Evolutionary conservation across 2,797 vertebrate species (phyloP).

Genomic region (Lateolabrax maculatus): DNA sequence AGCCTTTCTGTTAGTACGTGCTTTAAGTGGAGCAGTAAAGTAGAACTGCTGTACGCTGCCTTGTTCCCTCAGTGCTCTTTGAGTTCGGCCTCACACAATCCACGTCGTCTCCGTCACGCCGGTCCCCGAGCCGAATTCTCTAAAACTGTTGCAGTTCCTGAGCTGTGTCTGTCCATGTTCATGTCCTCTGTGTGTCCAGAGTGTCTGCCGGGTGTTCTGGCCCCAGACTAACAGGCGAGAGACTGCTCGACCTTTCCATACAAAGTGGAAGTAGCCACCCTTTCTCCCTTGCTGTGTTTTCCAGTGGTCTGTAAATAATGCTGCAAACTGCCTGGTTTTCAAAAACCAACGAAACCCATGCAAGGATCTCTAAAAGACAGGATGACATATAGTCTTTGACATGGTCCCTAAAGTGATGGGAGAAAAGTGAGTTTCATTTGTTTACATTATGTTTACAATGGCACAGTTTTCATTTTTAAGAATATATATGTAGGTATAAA

Average conservation of each 20-base stretch:
- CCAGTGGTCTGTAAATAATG: constrained; percentile 89
- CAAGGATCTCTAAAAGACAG: constrained; percentile 82
- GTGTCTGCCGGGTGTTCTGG: constrained; percentile 52
- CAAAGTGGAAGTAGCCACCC: constrained; percentile 54
- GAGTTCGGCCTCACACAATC: not conserved
- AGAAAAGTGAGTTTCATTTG: constrained; percentile 94
- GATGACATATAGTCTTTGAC: constrained; percentile 83
- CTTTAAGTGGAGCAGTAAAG: constrained; percentile 50
- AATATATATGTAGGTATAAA: constrained; percentile 88
- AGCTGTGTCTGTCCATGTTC: constrained; percentile 17
- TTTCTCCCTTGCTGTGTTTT: constrained; percentile 61
- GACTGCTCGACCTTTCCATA: constrained; percentile 47
- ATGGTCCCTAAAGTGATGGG: constrained; percentile 88
- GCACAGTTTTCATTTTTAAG: constrained; percentile 94
- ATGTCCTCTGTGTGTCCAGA: constrained; percentile 47
- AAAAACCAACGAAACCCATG: constrained; percentile 84
- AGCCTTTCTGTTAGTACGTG: constrained; percentile 38
- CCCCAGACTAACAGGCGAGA: constrained; percentile 40
- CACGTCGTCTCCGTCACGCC: constrained; percentile 1
- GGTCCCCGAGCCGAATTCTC: constrained; percentile 18
- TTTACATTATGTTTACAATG: constrained; percentile 99
- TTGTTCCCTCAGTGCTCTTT: constrained; percentile 35
- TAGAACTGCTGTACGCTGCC: constrained; percentile 34
- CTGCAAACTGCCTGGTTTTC: constrained; percentile 92
- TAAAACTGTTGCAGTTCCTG: not conserved